Evolutionary conservation across 2,888 invertebrate genomes (phyloP), one percentile per base, ranked within the genome.

Genomic region (Dinocampus coccinellae): DNA sequence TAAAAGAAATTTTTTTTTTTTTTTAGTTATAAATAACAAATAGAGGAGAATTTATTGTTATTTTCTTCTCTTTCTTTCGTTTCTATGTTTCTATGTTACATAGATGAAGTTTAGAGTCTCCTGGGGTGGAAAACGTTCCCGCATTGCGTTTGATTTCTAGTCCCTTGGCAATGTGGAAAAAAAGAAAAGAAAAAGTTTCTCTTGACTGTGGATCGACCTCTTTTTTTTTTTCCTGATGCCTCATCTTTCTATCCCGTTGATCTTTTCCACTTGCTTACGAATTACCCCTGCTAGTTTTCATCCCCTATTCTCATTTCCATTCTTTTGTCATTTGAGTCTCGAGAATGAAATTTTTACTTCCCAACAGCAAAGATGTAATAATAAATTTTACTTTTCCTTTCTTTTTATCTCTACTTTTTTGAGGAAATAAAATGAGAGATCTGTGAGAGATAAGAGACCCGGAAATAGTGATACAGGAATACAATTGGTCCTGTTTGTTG

Each of bases 271-370:
- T 82, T 83, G 81, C 83, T 83, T 83, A 81, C 81, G 80, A 82
- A 83, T 84, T 83, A 83, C 81, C 78, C 47, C 47, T 47, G n/a
- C 47, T 47, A 9, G 9, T 16, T 47, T 1, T 47, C 16, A 6
- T 47, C 47, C 47, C 76, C 78, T n/a, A n/a, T n/a, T n/a, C 82
- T 84, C 82, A 83, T 84, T 82, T 84, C 80, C 83, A 83, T 84
- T 75, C 81, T 79, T 80, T 81, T 81, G 81, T 82, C 79, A 79
- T 79, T 77, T 75, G n/a, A 76, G 70, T 73, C 47, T 47, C 70
- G 75, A 64, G 69, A 69, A 75, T 74, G 73, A 72, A 78, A 82
- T 78, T 81, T 80, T 16, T 6, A n/a, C 47, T 4, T n/a, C 6
- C n/a, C 47, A n/a, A 47, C 16, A 47, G 16, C 16, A 3, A 16